Conservation (phyloP, 2,113 vertebrate genomes). For the Trogon melanurus region DNA sequence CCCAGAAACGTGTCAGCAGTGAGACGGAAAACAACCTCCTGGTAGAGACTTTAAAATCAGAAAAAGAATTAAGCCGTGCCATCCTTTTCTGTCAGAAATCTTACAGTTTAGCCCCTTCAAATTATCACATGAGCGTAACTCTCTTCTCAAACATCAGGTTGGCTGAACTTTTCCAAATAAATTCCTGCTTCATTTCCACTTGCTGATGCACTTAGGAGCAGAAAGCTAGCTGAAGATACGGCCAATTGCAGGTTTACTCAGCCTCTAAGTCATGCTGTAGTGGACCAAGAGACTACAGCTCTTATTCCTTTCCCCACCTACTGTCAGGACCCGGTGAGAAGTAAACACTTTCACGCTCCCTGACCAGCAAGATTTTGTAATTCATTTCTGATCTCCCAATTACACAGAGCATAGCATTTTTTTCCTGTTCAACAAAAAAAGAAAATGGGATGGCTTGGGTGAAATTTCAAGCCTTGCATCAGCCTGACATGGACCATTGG, state of each 20-base stretch:
- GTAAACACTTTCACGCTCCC: neutral
- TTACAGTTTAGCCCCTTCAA: neutral
- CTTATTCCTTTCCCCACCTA: neutral
- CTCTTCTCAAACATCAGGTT: neutral
- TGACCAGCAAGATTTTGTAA: neutral
- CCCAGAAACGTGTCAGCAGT: conserved; percentile 43
- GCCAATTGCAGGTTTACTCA: conserved; percentile 46
- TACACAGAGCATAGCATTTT: neutral
- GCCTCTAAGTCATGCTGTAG: neutral
- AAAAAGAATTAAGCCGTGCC: neutral
- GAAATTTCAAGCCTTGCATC: neutral
- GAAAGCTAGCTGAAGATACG: neutral
- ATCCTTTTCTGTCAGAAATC: neutral
- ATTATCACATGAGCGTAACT: neutral
- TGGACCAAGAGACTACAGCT: neutral
- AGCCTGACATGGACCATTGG: neutral
- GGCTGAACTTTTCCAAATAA: conserved; percentile 21
- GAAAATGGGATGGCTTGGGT: neutral
- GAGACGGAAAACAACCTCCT: conserved; percentile 36
- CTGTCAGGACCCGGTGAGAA: neutral
- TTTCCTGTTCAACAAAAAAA: neutral
- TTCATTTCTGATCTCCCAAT: neutral
- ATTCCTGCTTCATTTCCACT: conserved; percentile 1
- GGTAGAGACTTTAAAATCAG: neutral
- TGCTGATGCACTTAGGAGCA: neutral